These are phyloP conservation scores for Rhabdornis inornatus DNA, from an alignment of 2,113 vertebrate species.

Conservation along the genomic window DNA sequence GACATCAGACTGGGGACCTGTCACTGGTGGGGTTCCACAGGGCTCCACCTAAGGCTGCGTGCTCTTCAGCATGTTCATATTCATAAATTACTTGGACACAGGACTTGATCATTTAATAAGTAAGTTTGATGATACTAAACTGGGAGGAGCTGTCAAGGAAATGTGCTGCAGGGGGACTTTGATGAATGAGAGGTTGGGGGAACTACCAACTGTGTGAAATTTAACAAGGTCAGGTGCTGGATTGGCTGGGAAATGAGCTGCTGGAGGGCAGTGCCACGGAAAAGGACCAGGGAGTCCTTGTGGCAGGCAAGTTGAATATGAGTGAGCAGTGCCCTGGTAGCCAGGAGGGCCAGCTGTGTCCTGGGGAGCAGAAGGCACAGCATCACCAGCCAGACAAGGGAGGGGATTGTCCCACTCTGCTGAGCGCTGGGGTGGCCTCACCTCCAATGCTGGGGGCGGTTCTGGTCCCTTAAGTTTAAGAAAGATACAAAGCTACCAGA, in stretches of 20 bases:
- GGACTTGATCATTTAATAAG: neutral
- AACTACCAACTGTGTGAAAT: neutral
- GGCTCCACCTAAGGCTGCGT: accelerated
- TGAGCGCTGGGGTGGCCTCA: neutral
- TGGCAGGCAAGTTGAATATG: neutral
- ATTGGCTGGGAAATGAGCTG: neutral
- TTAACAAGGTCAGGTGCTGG: neutral
- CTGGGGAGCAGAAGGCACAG: neutral
- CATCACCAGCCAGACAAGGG: neutral
- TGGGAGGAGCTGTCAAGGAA: neutral
- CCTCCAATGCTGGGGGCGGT: accelerated
- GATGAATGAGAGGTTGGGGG: no score
- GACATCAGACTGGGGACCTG: neutral
- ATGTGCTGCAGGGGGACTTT: neutral
- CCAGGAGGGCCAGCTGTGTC: accelerated
- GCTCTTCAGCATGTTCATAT: neutral
- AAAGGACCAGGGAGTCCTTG: neutral
- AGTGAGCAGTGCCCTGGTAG: neutral
- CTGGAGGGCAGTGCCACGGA: neutral
- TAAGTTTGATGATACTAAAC: neutral
- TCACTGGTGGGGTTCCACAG: neutral
- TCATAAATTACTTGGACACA: neutral
- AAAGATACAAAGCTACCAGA: neutral
- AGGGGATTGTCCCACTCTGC: accelerated
- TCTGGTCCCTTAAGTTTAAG: neutral